A percentile compares a stretch with the other conserved stretches of the same genome.
These are phyloP conservation scores for Palythoa caribaeorum DNA, from an alignment of 92 coral and sea anemone genomes.

Conservation along the genomic window DNA sequence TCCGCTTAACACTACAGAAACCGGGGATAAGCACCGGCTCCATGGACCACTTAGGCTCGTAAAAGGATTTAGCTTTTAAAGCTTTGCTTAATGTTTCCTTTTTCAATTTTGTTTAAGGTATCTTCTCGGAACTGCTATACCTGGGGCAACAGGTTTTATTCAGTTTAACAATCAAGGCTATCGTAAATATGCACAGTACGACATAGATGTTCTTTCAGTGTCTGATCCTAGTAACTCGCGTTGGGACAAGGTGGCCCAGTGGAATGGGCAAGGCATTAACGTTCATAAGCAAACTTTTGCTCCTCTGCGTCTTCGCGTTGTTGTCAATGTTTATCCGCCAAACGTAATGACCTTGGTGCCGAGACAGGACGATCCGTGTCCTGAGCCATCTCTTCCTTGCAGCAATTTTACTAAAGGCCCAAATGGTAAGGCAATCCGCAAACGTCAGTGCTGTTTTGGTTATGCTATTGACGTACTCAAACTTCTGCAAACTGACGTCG, in stretches of 20 bases:
- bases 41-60: too few species aligned
- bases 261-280: conserved; percentile 57
- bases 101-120: conserved; percentile 50
- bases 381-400: conserved; percentile 65
- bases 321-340: conserved; percentile 84
- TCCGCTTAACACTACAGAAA: too few species aligned
- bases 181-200: conserved; percentile 62
- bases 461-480: conserved; percentile 82
- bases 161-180: conserved; percentile 66
- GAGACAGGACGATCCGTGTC: conserved; percentile 64
- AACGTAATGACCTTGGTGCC: conserved; percentile 78
- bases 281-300: conserved; percentile 15
- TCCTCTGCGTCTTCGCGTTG: conserved; percentile 59
- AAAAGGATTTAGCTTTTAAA: too few species aligned
- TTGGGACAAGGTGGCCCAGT: conserved; percentile 58
- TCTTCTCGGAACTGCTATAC: conserved; percentile 45
- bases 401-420: conserved; percentile 46
- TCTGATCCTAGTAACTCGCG: conserved; percentile 30
- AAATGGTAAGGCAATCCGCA: conserved; percentile 31
- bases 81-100: neutral
- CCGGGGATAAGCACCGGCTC: too few species aligned
- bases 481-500: conserved; percentile 31
- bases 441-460: conserved; percentile 81
- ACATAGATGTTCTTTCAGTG: conserved; percentile 49
- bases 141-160: conserved; percentile 73